phyloP scores from a whole-genome alignment of 1,140 invertebrate species.

The Philopotamus ludificatus region DNA sequence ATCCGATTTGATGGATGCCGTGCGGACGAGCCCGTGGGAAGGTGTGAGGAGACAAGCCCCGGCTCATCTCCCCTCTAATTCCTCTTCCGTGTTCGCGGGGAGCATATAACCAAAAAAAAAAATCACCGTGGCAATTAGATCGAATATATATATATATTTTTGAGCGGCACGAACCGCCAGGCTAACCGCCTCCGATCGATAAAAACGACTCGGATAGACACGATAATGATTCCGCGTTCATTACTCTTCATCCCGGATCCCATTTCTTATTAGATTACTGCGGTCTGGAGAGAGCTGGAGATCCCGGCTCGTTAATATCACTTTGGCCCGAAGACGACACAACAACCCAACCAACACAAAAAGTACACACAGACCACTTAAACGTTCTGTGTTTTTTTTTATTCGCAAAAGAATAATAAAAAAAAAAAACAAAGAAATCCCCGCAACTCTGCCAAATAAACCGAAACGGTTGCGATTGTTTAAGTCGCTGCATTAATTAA shows the following conservation, averaged over 20 bases:
- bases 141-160: too few relatives aligned
- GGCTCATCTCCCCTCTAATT: background rate
- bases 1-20: conserved; percentile 20
- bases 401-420: too few relatives aligned
- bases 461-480: too few relatives aligned
- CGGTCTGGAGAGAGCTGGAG: conserved; percentile 5
- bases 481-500: too few relatives aligned
- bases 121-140: background rate
- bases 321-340: conserved; percentile 26
- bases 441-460: too few relatives aligned
- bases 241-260: conserved; percentile 37
- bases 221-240: conserved; percentile 31
- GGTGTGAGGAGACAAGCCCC: conserved; percentile 10
- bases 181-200: too few relatives aligned
- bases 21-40: background rate
- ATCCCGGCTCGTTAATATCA: conserved; percentile 35
- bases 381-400: conserved; percentile 1
- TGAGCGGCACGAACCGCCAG: too few relatives aligned
- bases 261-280: conserved; percentile 38
- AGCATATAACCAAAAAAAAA: background rate
- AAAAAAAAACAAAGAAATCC: too few relatives aligned
- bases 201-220: conserved; percentile 22
- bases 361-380: conserved; percentile 22
- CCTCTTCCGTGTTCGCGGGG: background rate
- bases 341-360: background rate